Base-by-base conservation (phyloP, 2,888 invertebrate species). In the Autographa pulchrina region DNA sequence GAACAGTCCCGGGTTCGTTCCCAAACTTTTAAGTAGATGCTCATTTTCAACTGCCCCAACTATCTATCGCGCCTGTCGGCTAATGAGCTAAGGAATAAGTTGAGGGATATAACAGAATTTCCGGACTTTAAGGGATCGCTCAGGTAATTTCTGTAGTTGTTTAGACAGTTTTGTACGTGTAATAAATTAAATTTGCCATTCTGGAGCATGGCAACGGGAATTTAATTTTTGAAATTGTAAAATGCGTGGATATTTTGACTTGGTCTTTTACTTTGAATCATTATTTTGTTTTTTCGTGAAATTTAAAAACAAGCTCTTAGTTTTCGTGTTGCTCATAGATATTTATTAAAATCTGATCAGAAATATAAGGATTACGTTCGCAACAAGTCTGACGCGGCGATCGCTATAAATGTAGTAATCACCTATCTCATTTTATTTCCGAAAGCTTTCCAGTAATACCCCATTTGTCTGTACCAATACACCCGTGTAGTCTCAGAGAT, bases 11-110 rank as follows among this genome's bases (percentile, higher is more conserved):
- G 66, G 64, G 81, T 61, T n/a, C 67, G 68, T 43, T 68, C 69
- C 63, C 62, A 74, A 83, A 83, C 81, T 84, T 85, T 83, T 85
- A 84, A 88, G 85, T 84, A 84, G 86, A 82, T 86, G 83, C 83
- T 86, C 83, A 86, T 89, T 89, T 87, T 84, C 78, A 85, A 80
- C 81, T 78, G 76, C 80, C 70, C 72, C 62, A 85, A 84, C 79
- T 85, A 82, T 80, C 74, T 72, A 74, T 77, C 61, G 76, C 60
- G 76, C 68, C 65, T 70, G 75, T 73, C 62, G 68, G 84, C 69
- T 85, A 83, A 83, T 79, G 81, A 86, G 85, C 67, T 70, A 70
- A 75, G 70, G 68, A 69, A 71, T 81, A 70, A 77, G 62, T 77
- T 80, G 48, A 18, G 70, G 43, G 68, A 58, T 56, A 56, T 25